Evolutionary conservation across 1,140 invertebrate genomes (phyloP).

Genomic region (Drosophila oshimai): DNA sequence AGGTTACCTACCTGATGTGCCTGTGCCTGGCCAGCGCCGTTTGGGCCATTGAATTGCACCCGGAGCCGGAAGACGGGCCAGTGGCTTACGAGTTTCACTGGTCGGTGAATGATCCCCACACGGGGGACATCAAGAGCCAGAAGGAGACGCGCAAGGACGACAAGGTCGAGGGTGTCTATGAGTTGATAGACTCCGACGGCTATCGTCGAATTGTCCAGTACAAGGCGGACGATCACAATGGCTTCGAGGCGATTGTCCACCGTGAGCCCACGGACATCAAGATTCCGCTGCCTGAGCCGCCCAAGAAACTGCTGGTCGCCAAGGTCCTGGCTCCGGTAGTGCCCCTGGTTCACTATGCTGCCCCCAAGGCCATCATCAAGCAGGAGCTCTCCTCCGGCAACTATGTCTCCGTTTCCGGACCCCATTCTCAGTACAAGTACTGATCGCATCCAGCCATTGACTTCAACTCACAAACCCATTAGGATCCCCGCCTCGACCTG

Average conservation of each 20-base stretch:
- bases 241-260: constrained; percentile 87
- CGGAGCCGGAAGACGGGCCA: constrained; percentile 66
- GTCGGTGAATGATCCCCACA: constrained; percentile 84
- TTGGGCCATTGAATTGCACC: constrained; percentile 49
- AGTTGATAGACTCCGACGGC: constrained; percentile 87
- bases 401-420: constrained; percentile 71
- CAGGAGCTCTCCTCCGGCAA: constrained; percentile 49
- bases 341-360: constrained; percentile 58
- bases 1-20: constrained; percentile 57
- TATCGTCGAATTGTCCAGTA: constrained; percentile 88
- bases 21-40: constrained; percentile 35
- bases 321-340: constrained; percentile 54
- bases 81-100: constrained; percentile 85
- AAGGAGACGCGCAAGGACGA: constrained; percentile 85
- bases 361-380: constrained; percentile 54
- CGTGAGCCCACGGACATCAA: constrained; percentile 84
- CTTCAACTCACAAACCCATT: neutral
- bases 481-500: constrained; percentile 2
- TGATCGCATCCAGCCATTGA: constrained; percentile 13
- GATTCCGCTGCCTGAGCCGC: constrained; percentile 81
- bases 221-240: constrained; percentile 88
- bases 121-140: constrained; percentile 85
- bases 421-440: constrained; percentile 68
- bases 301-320: constrained; percentile 72
- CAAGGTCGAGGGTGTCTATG: constrained; percentile 85